Evolutionary conservation across 2,113 vertebrate genomes (phyloP), one percentile per base, ranked within the genome.

Genomic region (Tiliqua scincoides): DNA sequence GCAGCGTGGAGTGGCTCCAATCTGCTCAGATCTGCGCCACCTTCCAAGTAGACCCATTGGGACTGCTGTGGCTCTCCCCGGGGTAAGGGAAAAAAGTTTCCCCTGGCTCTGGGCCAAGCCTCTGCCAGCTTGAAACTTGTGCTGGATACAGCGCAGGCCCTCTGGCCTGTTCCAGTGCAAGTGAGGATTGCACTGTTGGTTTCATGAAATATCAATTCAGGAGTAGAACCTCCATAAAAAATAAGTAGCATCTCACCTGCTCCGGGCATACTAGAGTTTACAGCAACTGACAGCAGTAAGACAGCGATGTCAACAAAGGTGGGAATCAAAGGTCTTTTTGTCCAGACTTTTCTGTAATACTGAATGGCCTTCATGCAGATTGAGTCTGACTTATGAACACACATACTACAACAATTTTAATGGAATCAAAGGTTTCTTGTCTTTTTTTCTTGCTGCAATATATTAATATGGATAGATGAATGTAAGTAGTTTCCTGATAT

Each of bases 181-280:
- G n/a, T n/a, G n/a, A n/a, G n/a, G n/a, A n/a, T n/a, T n/a, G n/a
- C n/a, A n/a, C n/a, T n/a, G n/a, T n/a, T n/a, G 57, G 1, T 61
- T 68, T n/a, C 90, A 40, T 84, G 1, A 95, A 92, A 93, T 82
- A 80, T 73, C 25, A 85, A 37, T 78, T 89, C 79, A 79, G 1
- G 20, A 8, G 15, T 83, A 10, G 62, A 87, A 68, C 73, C 40
- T 92, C 20, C 79, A 86, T 63, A 73, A 78, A n/a, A 90, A 91
- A 87, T 75, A 17, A 83, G 84, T 65, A 82, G 23, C 25, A 83
- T 70, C 1, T 88, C 67, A 12, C 18, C 65, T 86, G 6, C 40
- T 74, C 59, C 73, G 17, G 3, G 27, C 54, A 37, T 37, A 52
- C 10, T 48, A 25, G 1, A 78, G 74, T 61, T 74, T 83, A n/a